phyloP scores from a whole-genome alignment of 2,113 vertebrate genomes.

The Brachirus orientalis region DNA sequence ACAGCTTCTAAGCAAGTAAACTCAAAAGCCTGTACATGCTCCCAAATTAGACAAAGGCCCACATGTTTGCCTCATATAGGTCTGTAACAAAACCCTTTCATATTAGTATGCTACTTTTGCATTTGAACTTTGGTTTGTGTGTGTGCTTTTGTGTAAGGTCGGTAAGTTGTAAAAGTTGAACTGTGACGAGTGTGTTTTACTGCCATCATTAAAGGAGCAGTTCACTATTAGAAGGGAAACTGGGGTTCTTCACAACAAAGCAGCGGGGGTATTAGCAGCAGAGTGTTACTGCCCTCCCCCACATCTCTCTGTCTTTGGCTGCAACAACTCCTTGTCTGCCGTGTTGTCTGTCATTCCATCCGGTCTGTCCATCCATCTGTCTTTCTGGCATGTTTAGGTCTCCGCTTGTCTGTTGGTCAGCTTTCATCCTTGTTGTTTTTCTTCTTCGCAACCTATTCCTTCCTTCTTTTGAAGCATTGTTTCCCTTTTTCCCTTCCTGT shows the following conservation, averaged over 20 bases:
- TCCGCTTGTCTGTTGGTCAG: constrained; percentile 22
- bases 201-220: constrained; percentile 71
- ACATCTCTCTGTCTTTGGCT: constrained; percentile 46
- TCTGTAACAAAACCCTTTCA: constrained; percentile 34
- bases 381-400: constrained; percentile 31
- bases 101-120: constrained; percentile 29
- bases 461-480: constrained; percentile 12
- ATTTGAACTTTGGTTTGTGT: constrained; percentile 46
- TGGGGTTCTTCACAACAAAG: constrained; percentile 74
- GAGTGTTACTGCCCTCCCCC: constrained; percentile 63
- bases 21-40: constrained; percentile 31
- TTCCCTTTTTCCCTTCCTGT: background rate
- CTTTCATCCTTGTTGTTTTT: constrained; percentile 24
- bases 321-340: constrained; percentile 44
- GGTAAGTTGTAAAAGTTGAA: constrained; percentile 64
- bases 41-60: constrained; percentile 54
- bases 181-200: constrained; percentile 70
- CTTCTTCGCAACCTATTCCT: constrained; percentile 1
- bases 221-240: constrained; percentile 70
- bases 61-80: constrained; percentile 46
- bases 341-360: constrained; percentile 33
- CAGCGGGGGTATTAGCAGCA: constrained; percentile 67
- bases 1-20: constrained; percentile 43
- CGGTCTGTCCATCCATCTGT: constrained; percentile 14
- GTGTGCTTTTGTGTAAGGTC: constrained; percentile 11